Evolutionary conservation across 1,140 invertebrate species (phyloP), one percentile per base, ranked within the genome.

Genomic region (Euwallacea similis): DNA sequence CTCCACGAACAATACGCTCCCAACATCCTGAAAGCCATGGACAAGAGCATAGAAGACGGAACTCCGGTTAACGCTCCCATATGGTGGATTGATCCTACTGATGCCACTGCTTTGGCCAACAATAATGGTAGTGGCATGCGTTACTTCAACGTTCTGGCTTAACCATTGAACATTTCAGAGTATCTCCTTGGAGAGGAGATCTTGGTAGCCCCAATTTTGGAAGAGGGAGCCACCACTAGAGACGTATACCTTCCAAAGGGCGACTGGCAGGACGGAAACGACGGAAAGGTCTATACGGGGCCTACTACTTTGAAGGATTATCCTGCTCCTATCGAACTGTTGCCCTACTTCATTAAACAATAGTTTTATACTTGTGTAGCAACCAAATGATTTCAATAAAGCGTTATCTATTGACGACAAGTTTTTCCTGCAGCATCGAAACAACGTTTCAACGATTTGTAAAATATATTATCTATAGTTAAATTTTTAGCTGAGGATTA

Each of bases 41-140:
- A 86, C 65, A 81, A 85, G 61, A 84, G 90, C 10, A 85, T 89
- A 0, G 54, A 78, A 1, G 83, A 84, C 4, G 93, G 93, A 64
- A 84, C 86, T 8, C 93, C 93, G 0, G 86, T 94, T 46, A 93
- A 96, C 82, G 84, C 91, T n/a, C 94, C 94, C 0, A 86, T 97
- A n/a, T 97, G 95, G 94, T 97, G 93, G 94, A 83, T 93, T 0
- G 90, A 90, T 72, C 93, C 94, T 0, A 82, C 80, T 0, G 88
- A 94, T 75, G 66, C 64, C 2, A 59, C 66, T 10, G 76, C 78
- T 47, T 42, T 75, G 41, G 55, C 42, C 66, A 64, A 58, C 7
- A 59, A 70, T 68, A 72, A 76, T 44, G 74, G 74, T 75, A 72
- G 46, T 7, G 10, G 58, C 11, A 42, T 58, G 15, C 2, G 8